These are phyloP conservation scores for Remorina albescens DNA, from an alignment of 2,797 vertebrate genomes.

Conservation along the genomic window DNA sequence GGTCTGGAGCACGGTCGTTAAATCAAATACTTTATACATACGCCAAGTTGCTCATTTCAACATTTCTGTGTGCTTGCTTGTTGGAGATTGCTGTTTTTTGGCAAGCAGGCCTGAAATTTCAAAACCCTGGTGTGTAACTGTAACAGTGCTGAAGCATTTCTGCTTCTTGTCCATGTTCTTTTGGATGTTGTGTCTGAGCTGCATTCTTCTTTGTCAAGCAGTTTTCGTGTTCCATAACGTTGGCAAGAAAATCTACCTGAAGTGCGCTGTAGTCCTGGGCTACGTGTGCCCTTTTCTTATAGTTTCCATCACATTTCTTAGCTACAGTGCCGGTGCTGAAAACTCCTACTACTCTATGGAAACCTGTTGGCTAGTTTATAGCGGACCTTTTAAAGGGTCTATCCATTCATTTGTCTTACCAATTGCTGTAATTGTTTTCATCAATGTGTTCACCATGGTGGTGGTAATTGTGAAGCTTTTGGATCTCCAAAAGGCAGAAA, in stretches of 20 bases:
- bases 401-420: conserved; percentile 82
- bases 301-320: conserved; percentile 69
- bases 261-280: conserved; percentile 73
- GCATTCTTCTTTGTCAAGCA: conserved; percentile 81
- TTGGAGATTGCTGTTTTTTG: conserved; percentile 78
- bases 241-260: conserved; percentile 77
- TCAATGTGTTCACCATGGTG: conserved; percentile 82
- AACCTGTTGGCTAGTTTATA: conserved; percentile 81
- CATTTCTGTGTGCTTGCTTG: conserved; percentile 79
- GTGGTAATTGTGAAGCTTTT: conserved; percentile 83
- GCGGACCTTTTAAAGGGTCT: conserved; percentile 57
- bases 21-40: conserved; percentile 72
- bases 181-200: conserved; percentile 86
- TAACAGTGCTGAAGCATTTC: conserved; percentile 82
- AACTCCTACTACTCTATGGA: conserved; percentile 47
- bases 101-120: rapidly evolving
- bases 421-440: conserved; percentile 73
- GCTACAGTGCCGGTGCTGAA: not conserved
- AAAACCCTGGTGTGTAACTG: conserved; percentile 58
- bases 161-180: conserved; percentile 85
- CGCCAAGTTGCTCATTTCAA: conserved; percentile 82
- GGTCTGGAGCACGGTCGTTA: conserved; percentile 81
- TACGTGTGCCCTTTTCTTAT: conserved; percentile 81
- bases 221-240: conserved; percentile 80
- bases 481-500: conserved; percentile 44